phyloP scores from a whole-genome alignment of 2,113 vertebrate species.

The Vireo altiloquus region DNA sequence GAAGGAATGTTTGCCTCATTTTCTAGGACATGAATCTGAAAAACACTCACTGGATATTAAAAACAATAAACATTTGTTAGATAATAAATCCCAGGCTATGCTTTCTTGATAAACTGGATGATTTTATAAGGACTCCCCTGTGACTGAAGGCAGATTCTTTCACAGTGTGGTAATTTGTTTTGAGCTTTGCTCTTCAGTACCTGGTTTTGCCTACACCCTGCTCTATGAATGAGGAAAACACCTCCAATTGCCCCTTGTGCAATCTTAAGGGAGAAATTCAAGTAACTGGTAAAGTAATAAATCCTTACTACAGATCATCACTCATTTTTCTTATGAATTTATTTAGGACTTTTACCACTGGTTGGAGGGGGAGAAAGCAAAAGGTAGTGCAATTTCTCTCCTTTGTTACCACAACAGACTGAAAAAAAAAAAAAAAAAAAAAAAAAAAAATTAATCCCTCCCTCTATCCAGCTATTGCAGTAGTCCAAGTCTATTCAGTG shows the following conservation, averaged over 20 bases:
- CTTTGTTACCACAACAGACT: constrained; percentile 3
- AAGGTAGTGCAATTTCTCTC: not conserved
- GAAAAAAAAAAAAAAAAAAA: not conserved
- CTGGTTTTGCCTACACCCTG: not conserved
- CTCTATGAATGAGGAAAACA: not conserved
- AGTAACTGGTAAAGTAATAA: constrained; percentile 43
- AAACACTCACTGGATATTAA: constrained; percentile 21
- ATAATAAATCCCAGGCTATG: constrained; percentile 39
- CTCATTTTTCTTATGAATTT: not conserved
- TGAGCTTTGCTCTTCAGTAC: constrained; percentile 1
- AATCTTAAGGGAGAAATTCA: constrained; percentile 28
- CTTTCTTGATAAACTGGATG: not conserved
- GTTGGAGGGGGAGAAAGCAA: not conserved
- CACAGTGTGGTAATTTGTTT: not conserved
- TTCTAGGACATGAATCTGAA: not conserved
- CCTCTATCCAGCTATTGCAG: not conserved
- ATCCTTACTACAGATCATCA: constrained; percentile 30
- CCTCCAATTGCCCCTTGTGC: not conserved
- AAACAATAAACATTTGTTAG: constrained; percentile 41
- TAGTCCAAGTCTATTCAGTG: not conserved
- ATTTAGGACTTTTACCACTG: not conserved
- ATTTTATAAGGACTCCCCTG: not conserved
- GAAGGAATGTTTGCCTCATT: constrained; percentile 1
- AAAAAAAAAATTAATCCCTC: not conserved
- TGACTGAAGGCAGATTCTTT: constrained; percentile 26